Percentiles rank a stretch among this genome's conserved stretches.
phyloP scores from a whole-genome alignment of 1,140 invertebrate species.

The Zaprionus tsacasi region DNA sequence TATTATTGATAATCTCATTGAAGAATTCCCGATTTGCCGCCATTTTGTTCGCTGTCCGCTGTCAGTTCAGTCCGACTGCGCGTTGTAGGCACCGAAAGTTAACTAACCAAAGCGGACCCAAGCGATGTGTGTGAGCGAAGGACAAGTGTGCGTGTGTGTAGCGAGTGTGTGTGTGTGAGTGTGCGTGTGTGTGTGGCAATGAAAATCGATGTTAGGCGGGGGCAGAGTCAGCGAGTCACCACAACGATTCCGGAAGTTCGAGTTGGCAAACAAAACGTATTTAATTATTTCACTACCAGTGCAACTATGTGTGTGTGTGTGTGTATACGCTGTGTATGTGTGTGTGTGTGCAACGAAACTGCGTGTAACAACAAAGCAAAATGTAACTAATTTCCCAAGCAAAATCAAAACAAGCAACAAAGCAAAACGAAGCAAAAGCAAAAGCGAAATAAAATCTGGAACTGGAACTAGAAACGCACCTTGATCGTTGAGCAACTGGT shows the following conservation, averaged over 20 bases:
- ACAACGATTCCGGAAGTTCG: constrained; percentile 52
- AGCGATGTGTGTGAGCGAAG: constrained; percentile 16
- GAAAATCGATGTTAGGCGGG: constrained; percentile 73
- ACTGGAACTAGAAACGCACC: constrained; percentile 85
- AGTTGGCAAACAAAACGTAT: constrained; percentile 70
- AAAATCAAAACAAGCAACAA: constrained; percentile 37
- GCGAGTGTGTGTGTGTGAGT: constrained; percentile 39
- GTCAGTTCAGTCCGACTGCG: constrained; percentile 31
- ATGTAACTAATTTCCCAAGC: constrained; percentile 12
- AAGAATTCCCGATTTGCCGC: constrained; percentile 78
- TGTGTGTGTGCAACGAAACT: constrained; percentile 32
- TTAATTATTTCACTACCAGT: constrained; percentile 65
- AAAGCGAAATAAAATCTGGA: neutral
- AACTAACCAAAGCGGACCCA: constrained; percentile 27
- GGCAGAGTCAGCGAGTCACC: constrained; percentile 41
- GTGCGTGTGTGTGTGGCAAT: constrained; percentile 44
- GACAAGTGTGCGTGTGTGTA: constrained; percentile 14
- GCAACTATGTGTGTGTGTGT: constrained; percentile 14
- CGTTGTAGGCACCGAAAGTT: constrained; percentile 36
- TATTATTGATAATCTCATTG: constrained; percentile 78
- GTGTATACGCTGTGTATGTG: constrained; percentile 1
- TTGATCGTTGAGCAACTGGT: constrained; percentile 90
- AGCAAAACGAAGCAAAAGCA: constrained; percentile 25
- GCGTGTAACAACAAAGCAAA: constrained; percentile 62
- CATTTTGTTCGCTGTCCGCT: constrained; percentile 44